Conservation (phyloP, 1,140 invertebrate species). For the Drosophila bifasciata region DNA sequence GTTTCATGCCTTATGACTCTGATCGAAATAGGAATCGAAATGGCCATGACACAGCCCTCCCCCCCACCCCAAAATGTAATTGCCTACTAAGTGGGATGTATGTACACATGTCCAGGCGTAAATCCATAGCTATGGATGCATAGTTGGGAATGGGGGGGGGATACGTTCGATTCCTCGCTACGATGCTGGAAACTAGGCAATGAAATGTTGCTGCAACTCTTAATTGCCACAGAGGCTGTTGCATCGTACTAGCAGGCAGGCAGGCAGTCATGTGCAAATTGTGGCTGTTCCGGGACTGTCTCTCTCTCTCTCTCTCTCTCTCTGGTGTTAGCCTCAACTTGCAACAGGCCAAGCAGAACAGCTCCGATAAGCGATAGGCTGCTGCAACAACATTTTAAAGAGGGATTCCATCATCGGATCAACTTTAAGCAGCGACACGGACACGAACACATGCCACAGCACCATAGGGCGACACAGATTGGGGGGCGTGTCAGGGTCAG, state of each 20-base stretch:
- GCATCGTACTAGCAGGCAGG: no score
- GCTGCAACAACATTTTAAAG: conserved; percentile 17
- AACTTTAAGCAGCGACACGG: conserved; percentile 15
- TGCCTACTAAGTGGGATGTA: conserved; percentile 44
- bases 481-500: conserved; percentile 12
- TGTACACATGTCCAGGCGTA: no score
- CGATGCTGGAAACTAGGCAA: conserved; percentile 7
- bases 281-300: conserved; percentile 31
- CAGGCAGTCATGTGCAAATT: conserved; percentile 48
- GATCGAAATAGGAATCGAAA: conserved; percentile 16
- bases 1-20: conserved; percentile 40
- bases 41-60: background rate
- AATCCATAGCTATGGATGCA: background rate
- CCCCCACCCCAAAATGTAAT: conserved; percentile 48
- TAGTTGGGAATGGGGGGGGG: background rate
- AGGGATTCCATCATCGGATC: no score
- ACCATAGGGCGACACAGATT: background rate
- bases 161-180: conserved; percentile 28
- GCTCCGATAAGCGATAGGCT: conserved; percentile 23
- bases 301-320: background rate
- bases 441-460: conserved; percentile 12
- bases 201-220: conserved; percentile 44
- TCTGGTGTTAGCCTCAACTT: conserved; percentile 11
- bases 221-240: conserved; percentile 35
- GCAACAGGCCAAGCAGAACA: conserved; percentile 44